Evolutionary conservation across 37 sponge, comb jelly and placozoan genomes (phyloP).

Genomic region (Haliclona indistincta): DNA sequence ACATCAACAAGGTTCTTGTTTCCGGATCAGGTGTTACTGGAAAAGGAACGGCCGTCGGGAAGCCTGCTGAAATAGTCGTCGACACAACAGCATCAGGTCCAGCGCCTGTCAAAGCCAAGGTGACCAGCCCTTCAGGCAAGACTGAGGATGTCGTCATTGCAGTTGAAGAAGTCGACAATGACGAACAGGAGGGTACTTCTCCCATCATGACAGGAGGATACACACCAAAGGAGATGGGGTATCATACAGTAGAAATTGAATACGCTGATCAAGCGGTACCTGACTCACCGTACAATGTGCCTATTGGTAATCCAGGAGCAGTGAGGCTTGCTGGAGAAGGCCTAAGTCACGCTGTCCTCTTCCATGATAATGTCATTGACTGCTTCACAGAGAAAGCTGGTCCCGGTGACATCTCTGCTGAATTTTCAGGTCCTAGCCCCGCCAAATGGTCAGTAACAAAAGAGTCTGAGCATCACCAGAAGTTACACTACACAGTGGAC

Average conservation of each 20-base stretch:
- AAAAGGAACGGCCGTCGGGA: constrained; percentile 45
- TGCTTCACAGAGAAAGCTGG: constrained; percentile 72
- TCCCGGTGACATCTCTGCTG: constrained; percentile 52
- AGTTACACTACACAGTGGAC: constrained; percentile 58
- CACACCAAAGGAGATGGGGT: constrained; percentile 49
- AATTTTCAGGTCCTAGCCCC: constrained; percentile 15
- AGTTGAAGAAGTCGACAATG: constrained; percentile 17
- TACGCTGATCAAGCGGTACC: constrained; percentile 63
- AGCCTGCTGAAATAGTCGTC: constrained; percentile 39
- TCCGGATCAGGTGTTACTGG: constrained; percentile 80
- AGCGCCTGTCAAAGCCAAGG: constrained; percentile 46
- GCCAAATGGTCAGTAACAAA: constrained; percentile 29
- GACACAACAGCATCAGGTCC: constrained; percentile 64
- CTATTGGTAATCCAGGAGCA: constrained; percentile 27
- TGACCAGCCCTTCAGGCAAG: constrained; percentile 44
- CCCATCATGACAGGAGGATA: constrained; percentile 43
- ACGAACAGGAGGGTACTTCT: constrained; percentile 32
- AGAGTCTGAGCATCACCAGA: constrained; percentile 50
- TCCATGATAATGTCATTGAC: constrained; percentile 45
- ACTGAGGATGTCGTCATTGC: neutral
- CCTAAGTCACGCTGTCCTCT: constrained; percentile 57
- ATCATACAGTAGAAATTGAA: constrained; percentile 49
- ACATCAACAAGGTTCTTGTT: constrained; percentile 61
- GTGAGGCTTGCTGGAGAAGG: constrained; percentile 70
- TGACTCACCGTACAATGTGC: constrained; percentile 54